Conservation (phyloP, 1,140 invertebrate genomes). For the Proctacanthus coquilletti region DNA sequence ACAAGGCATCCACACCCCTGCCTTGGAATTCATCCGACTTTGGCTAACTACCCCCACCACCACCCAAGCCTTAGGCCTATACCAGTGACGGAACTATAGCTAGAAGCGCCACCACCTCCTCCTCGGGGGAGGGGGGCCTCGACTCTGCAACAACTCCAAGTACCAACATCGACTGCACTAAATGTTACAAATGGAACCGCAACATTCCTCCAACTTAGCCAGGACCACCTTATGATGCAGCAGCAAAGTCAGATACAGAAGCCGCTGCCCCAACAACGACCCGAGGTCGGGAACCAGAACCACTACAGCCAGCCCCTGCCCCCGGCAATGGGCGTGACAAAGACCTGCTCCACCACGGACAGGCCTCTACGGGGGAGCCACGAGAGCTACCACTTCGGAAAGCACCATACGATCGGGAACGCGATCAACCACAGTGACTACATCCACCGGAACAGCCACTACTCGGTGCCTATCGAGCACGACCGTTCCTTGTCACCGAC, state of each 20-base stretch:
- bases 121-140: conserved; percentile 22
- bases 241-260: conserved; percentile 9
- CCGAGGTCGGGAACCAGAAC: conserved; percentile 22
- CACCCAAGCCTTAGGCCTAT: conserved; percentile 47
- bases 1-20: conserved; percentile 41
- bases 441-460: conserved; percentile 26
- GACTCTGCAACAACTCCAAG: conserved; percentile 23
- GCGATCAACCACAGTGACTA: conserved; percentile 13
- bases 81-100: conserved; percentile 84
- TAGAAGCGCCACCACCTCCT: conserved; percentile 43
- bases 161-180: conserved; percentile 19
- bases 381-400: conserved; percentile 7
- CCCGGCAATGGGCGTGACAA: conserved; percentile 11
- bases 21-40: conserved; percentile 36
- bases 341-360: conserved; percentile 6
- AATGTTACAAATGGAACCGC: conserved; percentile 20
- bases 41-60: conserved; percentile 32
- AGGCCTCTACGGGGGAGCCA: conserved; percentile 16
- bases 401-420: conserved; percentile 6
- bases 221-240: conserved; percentile 28
- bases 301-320: conserved; percentile 25
- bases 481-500: conserved; percentile 15
- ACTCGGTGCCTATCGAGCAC: conserved; percentile 24
- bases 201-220: conserved; percentile 25
- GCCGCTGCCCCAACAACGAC: conserved; percentile 8